These are phyloP conservation scores for Eupithecia subumbrata DNA, from an alignment of 2,888 invertebrate species.

Conservation along the genomic window DNA sequence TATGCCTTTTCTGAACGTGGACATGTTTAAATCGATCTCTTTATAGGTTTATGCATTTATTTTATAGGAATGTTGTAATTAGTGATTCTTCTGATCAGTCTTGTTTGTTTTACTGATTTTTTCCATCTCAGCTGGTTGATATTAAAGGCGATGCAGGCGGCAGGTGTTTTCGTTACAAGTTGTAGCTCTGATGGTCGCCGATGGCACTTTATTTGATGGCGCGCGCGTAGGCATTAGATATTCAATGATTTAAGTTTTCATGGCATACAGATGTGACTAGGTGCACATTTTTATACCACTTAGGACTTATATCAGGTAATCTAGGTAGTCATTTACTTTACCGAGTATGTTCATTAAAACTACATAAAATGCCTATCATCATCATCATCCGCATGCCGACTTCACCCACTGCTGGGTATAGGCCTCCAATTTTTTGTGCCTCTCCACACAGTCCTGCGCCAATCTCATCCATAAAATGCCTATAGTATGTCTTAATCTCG, in stretches of 20 bases:
- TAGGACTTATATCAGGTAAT: neutral
- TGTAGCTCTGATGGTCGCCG: conserved; percentile 51
- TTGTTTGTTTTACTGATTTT: conserved; percentile 37
- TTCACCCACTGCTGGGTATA: no score
- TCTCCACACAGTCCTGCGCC: no score
- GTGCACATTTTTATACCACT: neutral
- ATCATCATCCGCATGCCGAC: no score
- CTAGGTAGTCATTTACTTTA: neutral
- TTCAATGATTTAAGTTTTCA: conserved; percentile 51
- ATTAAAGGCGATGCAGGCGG: conserved; percentile 39
- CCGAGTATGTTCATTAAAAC: neutral
- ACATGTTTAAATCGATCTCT: conserved; percentile 28
- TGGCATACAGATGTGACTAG: conserved; percentile 18
- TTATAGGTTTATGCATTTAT: conserved; percentile 12
- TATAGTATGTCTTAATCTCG: neutral
- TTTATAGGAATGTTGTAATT: conserved; percentile 29
- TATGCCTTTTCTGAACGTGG: conserved; percentile 24
- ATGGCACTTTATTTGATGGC: conserved; percentile 59
- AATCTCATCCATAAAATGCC: neutral
- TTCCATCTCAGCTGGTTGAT: conserved; percentile 38
- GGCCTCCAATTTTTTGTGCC: no score
- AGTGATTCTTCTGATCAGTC: conserved; percentile 37
- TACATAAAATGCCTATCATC: neutral
- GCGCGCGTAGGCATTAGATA: conserved; percentile 51
- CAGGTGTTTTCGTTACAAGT: conserved; percentile 50